Evolutionary conservation across 2,888 invertebrate genomes (phyloP).

Genomic region (Suillia variegata): DNA sequence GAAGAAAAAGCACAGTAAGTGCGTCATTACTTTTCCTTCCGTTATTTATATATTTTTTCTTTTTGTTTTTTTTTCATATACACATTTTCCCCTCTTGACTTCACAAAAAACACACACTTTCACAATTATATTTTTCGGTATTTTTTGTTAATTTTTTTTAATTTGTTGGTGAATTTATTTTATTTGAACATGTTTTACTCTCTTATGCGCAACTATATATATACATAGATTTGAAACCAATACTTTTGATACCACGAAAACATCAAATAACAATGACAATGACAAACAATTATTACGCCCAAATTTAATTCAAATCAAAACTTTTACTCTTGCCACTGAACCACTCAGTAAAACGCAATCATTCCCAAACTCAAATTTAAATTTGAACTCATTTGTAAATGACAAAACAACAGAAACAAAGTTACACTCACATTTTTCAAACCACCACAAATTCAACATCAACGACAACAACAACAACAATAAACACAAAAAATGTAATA

Average conservation of each 20-base stretch:
- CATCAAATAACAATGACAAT: no score
- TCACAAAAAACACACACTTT: neutral
- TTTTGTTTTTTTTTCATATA: neutral
- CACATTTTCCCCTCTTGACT: slow-evolving; percentile 10
- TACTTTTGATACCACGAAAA: neutral
- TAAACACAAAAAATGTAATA: slow-evolving; percentile 42
- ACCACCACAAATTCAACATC: no score
- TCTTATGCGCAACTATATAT: no score
- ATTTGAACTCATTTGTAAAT: no score
- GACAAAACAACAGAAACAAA: no score
- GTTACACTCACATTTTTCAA: slow-evolving; percentile 16
- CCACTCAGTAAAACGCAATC: neutral
- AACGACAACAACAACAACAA: no score
- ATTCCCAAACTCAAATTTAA: no score
- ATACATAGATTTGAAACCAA: no score
- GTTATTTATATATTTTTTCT: slow-evolving; percentile 30
- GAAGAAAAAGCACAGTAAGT: slow-evolving; percentile 95
- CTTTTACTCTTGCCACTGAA: no score
- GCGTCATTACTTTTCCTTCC: slow-evolving; percentile 40
- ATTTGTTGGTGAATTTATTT: no score
- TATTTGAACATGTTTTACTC: neutral
- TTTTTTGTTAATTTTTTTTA: neutral
- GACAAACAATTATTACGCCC: neutral
- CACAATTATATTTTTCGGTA: neutral
- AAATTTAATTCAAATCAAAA: neutral